Conservation (phyloP, 2,888 invertebrate species). For the Synanthedon andrenaeformis region DNA sequence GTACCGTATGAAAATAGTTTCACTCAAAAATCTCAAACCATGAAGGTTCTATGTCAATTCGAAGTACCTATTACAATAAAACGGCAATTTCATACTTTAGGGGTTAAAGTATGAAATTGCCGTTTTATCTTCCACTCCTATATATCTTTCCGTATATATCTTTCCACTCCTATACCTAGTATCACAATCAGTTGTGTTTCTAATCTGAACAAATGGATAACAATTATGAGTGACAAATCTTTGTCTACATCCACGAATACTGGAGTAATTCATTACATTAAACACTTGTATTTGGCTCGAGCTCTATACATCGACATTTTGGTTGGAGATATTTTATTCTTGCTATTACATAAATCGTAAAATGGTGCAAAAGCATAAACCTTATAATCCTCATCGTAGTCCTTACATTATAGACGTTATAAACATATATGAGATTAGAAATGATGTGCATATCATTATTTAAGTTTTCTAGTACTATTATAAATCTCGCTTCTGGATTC, state of each 20-base stretch:
- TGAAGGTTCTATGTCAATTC: no score
- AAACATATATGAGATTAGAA: constrained; percentile 12
- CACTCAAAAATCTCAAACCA: no score
- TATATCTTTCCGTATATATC: no score
- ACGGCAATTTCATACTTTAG: no score
- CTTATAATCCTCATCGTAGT: constrained; percentile 4
- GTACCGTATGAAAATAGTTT: no score
- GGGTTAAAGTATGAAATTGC: no score
- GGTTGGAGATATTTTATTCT: background rate
- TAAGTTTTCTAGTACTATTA: constrained; percentile 18
- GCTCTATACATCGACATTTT: background rate
- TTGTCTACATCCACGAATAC: background rate
- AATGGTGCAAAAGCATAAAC: background rate
- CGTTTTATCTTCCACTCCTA: no score
- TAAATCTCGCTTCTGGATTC: constrained; percentile 23
- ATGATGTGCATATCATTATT: constrained; percentile 10
- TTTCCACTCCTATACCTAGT: background rate
- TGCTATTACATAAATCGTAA: background rate
- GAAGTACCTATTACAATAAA: no score
- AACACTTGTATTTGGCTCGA: background rate
- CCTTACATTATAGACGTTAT: constrained; percentile 16
- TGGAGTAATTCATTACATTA: background rate
- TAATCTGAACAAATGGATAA: background rate
- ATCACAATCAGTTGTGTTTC: background rate
- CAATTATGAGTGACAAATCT: background rate